Conservation (phyloP, 2,113 vertebrate genomes). For the Phalacrocorax carbo region DNA sequence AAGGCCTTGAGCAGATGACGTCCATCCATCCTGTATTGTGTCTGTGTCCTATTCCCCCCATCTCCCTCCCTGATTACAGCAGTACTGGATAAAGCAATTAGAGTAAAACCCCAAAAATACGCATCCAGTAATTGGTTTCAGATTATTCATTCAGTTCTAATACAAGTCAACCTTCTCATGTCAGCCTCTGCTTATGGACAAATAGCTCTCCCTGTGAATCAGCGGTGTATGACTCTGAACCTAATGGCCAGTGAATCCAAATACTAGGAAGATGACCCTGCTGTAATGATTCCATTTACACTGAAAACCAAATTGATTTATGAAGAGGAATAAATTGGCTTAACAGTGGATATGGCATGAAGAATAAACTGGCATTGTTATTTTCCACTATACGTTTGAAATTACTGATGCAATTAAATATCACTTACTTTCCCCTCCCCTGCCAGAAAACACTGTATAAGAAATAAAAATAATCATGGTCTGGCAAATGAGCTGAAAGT, state of each 20-base stretch:
- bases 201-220: background rate
- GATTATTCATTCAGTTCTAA: background rate
- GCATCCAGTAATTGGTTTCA: background rate
- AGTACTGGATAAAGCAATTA: background rate
- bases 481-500: background rate
- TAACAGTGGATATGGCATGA: background rate
- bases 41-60: fast-evolving
- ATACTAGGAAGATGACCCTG: background rate
- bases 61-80: fast-evolving
- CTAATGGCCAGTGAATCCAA: background rate
- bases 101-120: background rate
- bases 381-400: background rate
- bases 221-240: background rate
- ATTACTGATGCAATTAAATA: constrained; percentile 14
- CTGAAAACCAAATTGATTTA: background rate
- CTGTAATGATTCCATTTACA: background rate
- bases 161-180: background rate
- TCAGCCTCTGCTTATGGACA: background rate
- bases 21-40: fast-evolving
- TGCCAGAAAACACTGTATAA: background rate
- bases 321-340: background rate
- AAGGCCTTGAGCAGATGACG: background rate
- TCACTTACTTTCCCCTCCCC: background rate
- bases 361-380: background rate
- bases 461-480: background rate